phyloP scores from a whole-genome alignment of 2,113 vertebrate genomes.

The Aleadryas rufinucha region DNA sequence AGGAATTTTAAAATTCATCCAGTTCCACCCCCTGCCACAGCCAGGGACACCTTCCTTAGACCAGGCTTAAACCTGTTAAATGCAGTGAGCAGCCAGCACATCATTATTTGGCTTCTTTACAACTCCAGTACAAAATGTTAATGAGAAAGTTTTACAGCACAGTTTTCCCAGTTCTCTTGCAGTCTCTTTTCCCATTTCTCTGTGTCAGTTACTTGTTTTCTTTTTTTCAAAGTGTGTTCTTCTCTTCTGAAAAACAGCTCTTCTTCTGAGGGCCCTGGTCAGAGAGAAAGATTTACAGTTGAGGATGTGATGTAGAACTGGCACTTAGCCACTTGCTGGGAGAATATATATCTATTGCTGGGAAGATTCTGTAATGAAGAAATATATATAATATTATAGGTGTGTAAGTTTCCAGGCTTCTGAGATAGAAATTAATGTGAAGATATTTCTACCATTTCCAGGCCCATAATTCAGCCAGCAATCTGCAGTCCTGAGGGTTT shows the following conservation, averaged over 20 bases:
- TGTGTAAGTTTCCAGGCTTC: not conserved
- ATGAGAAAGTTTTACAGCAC: constrained; percentile 72
- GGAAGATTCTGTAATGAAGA: not conserved
- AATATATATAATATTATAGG: not conserved
- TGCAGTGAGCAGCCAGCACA: not conserved
- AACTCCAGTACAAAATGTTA: not conserved
- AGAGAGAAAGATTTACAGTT: not conserved
- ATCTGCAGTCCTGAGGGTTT: not conserved
- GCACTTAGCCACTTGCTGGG: not conserved
- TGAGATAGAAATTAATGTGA: not conserved
- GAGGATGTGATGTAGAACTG: not conserved
- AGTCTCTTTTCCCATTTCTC: constrained; percentile 83
- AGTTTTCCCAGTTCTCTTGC: constrained; percentile 95
- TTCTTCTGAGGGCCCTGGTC: constrained; percentile 82
- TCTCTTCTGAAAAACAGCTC: constrained; percentile 72
- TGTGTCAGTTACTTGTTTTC: constrained; percentile 65
- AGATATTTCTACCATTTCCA: not conserved
- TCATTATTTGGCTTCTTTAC: not conserved
- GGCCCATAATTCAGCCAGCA: not conserved
- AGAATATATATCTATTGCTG: not conserved
- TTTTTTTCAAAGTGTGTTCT: constrained; percentile 28
- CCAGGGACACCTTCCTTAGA: not conserved
- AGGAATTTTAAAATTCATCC: not conserved
- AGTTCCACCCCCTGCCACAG: not conserved
- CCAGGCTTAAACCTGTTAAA: not conserved